Evolutionary conservation across 2,888 invertebrate species (phyloP).

Genomic region (Pseudococcus viburni): DNA sequence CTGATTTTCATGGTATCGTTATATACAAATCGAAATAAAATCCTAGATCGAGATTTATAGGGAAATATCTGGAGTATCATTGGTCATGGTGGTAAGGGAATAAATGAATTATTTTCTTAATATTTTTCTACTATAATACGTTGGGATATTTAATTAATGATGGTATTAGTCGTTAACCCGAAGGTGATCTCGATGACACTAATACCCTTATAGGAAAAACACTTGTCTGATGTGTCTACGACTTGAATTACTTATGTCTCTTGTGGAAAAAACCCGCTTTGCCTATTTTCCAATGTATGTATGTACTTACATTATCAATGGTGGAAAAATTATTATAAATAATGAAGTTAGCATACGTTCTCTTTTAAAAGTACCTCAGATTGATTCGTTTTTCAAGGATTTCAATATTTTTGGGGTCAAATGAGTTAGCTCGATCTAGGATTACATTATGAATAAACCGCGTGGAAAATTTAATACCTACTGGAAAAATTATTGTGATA

Average conservation of each 20-base stretch:
- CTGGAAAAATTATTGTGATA: background rate
- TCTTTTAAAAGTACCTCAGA: background rate
- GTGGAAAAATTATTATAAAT: no score
- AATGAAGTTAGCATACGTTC: no score
- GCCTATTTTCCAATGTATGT: background rate
- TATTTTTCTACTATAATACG: background rate
- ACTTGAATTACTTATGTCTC: background rate
- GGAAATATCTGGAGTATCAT: background rate
- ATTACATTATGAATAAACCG: background rate
- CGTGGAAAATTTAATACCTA: background rate
- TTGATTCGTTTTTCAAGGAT: background rate
- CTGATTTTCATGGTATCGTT: background rate
- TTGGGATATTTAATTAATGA: background rate
- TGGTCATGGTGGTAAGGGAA: background rate
- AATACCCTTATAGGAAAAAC: background rate
- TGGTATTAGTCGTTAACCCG: background rate
- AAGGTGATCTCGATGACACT: constrained; percentile 8
- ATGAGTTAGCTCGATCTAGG: background rate
- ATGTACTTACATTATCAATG: no score
- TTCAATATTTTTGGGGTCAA: background rate
- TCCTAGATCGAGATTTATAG: background rate
- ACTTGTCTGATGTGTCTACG: background rate
- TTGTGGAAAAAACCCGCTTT: background rate
- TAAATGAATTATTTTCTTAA: background rate
- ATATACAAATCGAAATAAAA: background rate